Evolutionary conservation across 1,140 invertebrate species (phyloP).

Genomic region (Asobara japonica): DNA sequence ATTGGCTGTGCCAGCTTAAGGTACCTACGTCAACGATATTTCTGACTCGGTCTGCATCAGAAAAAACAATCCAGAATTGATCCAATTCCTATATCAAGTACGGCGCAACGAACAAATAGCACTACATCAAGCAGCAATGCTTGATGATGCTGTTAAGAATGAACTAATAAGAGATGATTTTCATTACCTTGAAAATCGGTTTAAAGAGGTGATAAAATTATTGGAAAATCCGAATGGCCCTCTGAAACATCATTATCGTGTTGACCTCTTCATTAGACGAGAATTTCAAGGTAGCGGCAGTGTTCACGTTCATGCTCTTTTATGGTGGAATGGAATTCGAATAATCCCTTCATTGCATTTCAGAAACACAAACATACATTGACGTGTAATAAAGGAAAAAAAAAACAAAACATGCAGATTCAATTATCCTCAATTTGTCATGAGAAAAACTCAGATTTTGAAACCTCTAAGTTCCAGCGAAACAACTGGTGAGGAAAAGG

Average conservation of each 20-base stretch:
- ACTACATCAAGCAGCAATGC: too few relatives aligned
- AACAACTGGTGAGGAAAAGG: neutral
- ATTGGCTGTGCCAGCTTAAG: too few relatives aligned
- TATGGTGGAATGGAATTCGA: slow-evolving; percentile 13
- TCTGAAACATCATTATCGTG: slow-evolving; percentile 16
- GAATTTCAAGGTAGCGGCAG: slow-evolving; percentile 15
- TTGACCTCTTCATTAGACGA: slow-evolving; percentile 22
- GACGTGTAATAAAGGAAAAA: too few relatives aligned
- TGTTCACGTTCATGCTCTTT: neutral
- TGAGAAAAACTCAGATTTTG: neutral
- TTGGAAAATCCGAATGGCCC: slow-evolving; percentile 25
- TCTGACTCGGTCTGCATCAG: too few relatives aligned
- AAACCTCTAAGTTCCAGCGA: neutral
- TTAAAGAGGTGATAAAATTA: slow-evolving; percentile 17
- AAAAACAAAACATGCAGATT: too few relatives aligned
- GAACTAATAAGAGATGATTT: too few relatives aligned
- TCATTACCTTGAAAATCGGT: too few relatives aligned
- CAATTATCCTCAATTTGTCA: neutral
- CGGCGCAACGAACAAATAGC: too few relatives aligned
- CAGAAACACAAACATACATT: neutral
- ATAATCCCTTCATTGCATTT: slow-evolving; percentile 14
- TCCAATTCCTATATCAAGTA: too few relatives aligned
- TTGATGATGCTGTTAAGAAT: too few relatives aligned
- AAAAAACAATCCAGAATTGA: too few relatives aligned
- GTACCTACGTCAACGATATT: too few relatives aligned